Conservation (phyloP, 2,888 invertebrate species). For the Cheilosia pagana region DNA sequence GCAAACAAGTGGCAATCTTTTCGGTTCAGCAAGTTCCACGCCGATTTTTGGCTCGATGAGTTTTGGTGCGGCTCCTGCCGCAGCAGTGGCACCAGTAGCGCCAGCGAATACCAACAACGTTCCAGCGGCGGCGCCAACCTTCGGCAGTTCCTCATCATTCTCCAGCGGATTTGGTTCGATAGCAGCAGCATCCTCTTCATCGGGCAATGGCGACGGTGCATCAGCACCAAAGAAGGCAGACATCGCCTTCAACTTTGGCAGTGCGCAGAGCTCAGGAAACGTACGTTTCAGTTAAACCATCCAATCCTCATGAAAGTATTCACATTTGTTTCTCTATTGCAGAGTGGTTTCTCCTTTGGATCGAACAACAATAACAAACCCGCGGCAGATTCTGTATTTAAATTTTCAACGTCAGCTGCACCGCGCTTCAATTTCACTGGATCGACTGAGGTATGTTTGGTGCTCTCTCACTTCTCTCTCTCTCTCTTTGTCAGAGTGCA, state of each 20-base stretch:
- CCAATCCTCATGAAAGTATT: not conserved
- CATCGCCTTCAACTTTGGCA: constrained; percentile 80
- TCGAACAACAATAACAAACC: constrained; percentile 73
- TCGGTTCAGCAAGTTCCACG: constrained; percentile 63
- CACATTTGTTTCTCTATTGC: constrained; percentile 9
- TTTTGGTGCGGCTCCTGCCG: constrained; percentile 65
- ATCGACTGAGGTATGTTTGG: constrained; percentile 70
- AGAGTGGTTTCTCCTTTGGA: constrained; percentile 76
- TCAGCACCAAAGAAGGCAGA: constrained; percentile 78
- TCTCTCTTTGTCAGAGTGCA: too few species aligned
- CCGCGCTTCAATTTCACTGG: constrained; percentile 81
- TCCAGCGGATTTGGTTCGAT: constrained; percentile 72
- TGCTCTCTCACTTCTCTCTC: not conserved
- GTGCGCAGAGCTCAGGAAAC: constrained; percentile 56
- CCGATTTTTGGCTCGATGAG: constrained; percentile 53
- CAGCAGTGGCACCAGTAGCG: constrained; percentile 42
- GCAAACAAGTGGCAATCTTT: constrained; percentile 57
- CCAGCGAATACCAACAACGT: constrained; percentile 44
- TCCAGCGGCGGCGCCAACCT: constrained; percentile 45
- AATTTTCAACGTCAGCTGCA: constrained; percentile 73
- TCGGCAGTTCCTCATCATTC: constrained; percentile 72
- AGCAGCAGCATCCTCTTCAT: constrained; percentile 63
- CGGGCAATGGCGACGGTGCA: constrained; percentile 72
- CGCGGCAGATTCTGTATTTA: constrained; percentile 75
- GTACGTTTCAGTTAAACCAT: constrained; percentile 21